These are phyloP conservation scores for Holacanthella duospinosa DNA, from an alignment of 2,888 invertebrate genomes.

Conservation along the genomic window DNA sequence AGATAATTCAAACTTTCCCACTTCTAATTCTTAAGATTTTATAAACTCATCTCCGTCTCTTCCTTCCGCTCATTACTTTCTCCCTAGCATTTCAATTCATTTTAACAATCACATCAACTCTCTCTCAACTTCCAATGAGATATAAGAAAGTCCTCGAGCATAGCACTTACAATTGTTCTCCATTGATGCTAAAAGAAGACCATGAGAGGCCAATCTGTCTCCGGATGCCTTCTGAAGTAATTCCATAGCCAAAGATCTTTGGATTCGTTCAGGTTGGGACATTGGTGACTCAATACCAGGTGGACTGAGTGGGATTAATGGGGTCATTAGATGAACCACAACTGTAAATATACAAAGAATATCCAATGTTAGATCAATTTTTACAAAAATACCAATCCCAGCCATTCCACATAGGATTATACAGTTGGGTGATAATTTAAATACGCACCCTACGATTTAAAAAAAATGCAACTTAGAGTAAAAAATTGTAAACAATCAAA, in stretches of 20 bases:
- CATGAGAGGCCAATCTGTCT: conserved; percentile 62
- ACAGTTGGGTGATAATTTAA: too few relatives aligned
- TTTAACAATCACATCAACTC: not conserved
- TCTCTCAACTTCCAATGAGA: too few relatives aligned
- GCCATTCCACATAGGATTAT: too few relatives aligned
- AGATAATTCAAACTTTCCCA: too few relatives aligned
- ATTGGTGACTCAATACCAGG: conserved; percentile 75
- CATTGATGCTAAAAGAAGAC: conserved; percentile 81
- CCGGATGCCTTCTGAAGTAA: conserved; percentile 50
- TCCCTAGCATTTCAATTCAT: not conserved
- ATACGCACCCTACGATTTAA: too few relatives aligned
- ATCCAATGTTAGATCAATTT: too few relatives aligned
- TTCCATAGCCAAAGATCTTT: conserved; percentile 45
- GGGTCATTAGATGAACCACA: conserved; percentile 79
- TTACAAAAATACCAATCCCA: too few relatives aligned
- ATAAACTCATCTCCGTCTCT: not conserved
- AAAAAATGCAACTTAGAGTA: too few relatives aligned
- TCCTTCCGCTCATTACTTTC: not conserved
- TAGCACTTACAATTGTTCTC: conserved; percentile 62
- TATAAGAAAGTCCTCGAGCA: too few relatives aligned
- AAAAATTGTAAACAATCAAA: too few relatives aligned
- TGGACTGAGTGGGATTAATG: conserved; percentile 65
- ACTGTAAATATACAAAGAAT: conserved; percentile 42
- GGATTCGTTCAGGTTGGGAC: conserved; percentile 64
- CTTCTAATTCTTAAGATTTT: not conserved